phyloP scores from a whole-genome alignment of 2,888 invertebrate species.

The Rugalucina vietnamica region DNA sequence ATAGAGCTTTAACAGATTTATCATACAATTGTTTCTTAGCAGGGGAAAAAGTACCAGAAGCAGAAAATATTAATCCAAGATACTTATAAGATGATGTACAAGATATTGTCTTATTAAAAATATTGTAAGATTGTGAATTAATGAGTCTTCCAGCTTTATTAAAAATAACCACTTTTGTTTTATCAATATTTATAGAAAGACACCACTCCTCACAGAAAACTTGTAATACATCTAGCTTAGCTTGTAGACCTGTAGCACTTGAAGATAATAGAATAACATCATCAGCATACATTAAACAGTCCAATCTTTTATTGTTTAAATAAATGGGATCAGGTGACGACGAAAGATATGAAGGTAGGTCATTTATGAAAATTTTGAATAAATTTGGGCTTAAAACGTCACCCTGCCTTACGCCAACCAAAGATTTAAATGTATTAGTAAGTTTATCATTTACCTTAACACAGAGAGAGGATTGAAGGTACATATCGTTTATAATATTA shows the following conservation, averaged over 20 bases:
- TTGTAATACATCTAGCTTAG: background rate
- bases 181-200: background rate
- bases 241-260: background rate
- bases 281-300: constrained; percentile 11
- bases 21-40: constrained; percentile 1
- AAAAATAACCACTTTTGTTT: background rate
- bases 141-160: background rate
- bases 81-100: background rate
- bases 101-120: background rate
- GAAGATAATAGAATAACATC: constrained; percentile 10
- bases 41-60: background rate
- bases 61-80: background rate
- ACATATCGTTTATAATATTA: background rate
- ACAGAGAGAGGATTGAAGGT: background rate
- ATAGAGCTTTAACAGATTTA: background rate
- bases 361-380: constrained; percentile 23
- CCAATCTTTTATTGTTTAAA: background rate
- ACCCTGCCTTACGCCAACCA: constrained; percentile 12
- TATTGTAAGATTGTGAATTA: background rate
- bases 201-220: constrained; percentile 4
- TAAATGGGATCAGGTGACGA: background rate
- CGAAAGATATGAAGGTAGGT: background rate
- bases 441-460: background rate
- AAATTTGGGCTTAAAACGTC: constrained; percentile 12
- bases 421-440: background rate